phyloP scores from a whole-genome alignment of 2,888 invertebrate genomes.

The Ypsolopha scabrella region DNA sequence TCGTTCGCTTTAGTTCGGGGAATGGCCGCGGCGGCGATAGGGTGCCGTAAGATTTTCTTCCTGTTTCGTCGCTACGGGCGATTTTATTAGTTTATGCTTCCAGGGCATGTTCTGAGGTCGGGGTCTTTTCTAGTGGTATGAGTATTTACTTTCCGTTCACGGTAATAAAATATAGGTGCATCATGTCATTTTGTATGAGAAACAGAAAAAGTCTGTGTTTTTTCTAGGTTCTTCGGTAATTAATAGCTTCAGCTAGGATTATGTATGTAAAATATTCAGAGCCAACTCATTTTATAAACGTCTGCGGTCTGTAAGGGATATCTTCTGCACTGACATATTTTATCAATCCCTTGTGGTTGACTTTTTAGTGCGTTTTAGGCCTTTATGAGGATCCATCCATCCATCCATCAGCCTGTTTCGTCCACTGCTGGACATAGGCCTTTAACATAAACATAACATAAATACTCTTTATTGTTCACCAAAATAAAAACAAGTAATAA shows the following conservation, averaged over 20 bases:
- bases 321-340: too few relatives aligned
- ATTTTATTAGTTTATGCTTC: conserved; percentile 25
- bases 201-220: background rate
- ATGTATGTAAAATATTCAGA: too few relatives aligned
- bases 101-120: background rate
- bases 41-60: conserved; percentile 50
- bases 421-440: too few relatives aligned
- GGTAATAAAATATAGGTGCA: background rate
- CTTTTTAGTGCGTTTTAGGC: too few relatives aligned
- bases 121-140: background rate
- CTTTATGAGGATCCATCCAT: too few relatives aligned
- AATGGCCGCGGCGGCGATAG: conserved; percentile 44
- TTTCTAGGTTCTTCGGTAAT: background rate
- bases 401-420: too few relatives aligned
- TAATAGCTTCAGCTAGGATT: conserved; percentile 11
- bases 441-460: too few relatives aligned
- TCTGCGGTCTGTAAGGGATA: too few relatives aligned
- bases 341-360: too few relatives aligned
- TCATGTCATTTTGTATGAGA: background rate
- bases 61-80: conserved; percentile 42
- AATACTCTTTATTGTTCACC: too few relatives aligned
- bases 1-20: conserved; percentile 51
- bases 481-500: too few relatives aligned
- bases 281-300: too few relatives aligned
- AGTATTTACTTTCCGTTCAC: background rate